Conservation (phyloP, 2,888 invertebrate genomes). For the Chymomyza procnemis region DNA sequence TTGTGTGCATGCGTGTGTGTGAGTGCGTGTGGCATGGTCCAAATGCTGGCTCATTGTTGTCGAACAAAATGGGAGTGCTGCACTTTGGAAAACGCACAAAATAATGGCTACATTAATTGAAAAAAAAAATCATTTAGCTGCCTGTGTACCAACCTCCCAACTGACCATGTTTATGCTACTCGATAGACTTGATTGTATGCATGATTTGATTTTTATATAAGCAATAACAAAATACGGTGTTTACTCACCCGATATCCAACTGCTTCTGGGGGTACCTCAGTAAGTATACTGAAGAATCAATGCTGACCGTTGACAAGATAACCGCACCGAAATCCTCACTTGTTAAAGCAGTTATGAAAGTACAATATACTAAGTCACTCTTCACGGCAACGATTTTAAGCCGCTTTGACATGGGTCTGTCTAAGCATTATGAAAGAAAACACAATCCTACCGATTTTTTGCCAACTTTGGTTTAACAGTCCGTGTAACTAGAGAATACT, state of each 20-base stretch:
- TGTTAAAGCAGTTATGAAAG: background rate
- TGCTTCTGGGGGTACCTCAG: background rate
- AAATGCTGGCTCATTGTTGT: constrained; percentile 43
- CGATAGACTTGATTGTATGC: constrained; percentile 22
- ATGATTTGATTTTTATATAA: constrained; percentile 13
- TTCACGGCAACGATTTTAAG: background rate
- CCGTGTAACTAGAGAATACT: too few relatives aligned
- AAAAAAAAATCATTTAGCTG: constrained; percentile 23
- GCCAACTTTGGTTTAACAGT: background rate
- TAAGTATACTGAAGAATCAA: background rate
- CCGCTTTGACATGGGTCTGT: background rate
- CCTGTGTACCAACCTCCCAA: background rate
- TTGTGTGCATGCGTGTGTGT: constrained; percentile 18
- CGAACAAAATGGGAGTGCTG: constrained; percentile 47
- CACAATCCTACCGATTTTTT: background rate
- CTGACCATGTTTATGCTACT: background rate
- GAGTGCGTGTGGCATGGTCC: constrained; percentile 25
- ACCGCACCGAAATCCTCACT: background rate
- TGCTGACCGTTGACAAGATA: background rate
- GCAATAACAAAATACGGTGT: constrained; percentile 24
- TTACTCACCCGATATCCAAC: background rate
- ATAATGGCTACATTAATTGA: constrained; percentile 44
- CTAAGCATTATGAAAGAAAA: background rate
- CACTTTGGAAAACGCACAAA: constrained; percentile 39
- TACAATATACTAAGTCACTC: background rate